phyloP scores from a whole-genome alignment of 2,888 invertebrate genomes.

The Harmothoe impar region DNA sequence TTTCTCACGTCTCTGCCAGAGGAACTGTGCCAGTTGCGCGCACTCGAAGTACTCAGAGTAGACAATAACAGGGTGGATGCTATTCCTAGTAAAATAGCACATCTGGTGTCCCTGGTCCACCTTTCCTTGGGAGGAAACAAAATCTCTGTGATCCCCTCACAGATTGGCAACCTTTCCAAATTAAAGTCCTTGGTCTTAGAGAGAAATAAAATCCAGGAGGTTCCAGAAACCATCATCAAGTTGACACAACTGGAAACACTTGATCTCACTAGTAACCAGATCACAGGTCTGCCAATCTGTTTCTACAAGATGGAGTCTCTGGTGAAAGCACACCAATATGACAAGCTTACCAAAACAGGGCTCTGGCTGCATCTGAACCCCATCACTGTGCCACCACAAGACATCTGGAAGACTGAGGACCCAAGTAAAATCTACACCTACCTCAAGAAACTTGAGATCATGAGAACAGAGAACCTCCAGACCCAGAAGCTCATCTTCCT shows the following conservation, averaged over 20 bases:
- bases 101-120: conserved; percentile 77
- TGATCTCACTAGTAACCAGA: conserved; percentile 80
- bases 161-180: conserved; percentile 77
- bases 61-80: conserved; percentile 77
- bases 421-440: conserved; percentile 80
- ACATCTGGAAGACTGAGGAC: conserved; percentile 81
- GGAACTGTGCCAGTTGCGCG: conserved; percentile 76
- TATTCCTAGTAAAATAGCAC: conserved; percentile 77
- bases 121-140: conserved; percentile 79
- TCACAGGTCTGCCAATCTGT: conserved; percentile 78
- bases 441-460: conserved; percentile 77
- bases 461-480: conserved; percentile 80
- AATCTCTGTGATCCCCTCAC: conserved; percentile 76
- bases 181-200: conserved; percentile 76
- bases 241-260: conserved; percentile 79
- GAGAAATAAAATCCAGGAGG: conserved; percentile 75
- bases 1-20: conserved; percentile 77
- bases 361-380: conserved; percentile 83
- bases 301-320: conserved; percentile 78
- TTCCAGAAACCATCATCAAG: conserved; percentile 81
- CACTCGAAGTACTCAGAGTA: conserved; percentile 75
- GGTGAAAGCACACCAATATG: conserved; percentile 79
- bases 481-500: conserved; percentile 79
- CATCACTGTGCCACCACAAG: conserved; percentile 79
- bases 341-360: conserved; percentile 79